These are phyloP conservation scores for Acleris emargana DNA, from an alignment of 2,888 invertebrate genomes.

Conservation along the genomic window DNA sequence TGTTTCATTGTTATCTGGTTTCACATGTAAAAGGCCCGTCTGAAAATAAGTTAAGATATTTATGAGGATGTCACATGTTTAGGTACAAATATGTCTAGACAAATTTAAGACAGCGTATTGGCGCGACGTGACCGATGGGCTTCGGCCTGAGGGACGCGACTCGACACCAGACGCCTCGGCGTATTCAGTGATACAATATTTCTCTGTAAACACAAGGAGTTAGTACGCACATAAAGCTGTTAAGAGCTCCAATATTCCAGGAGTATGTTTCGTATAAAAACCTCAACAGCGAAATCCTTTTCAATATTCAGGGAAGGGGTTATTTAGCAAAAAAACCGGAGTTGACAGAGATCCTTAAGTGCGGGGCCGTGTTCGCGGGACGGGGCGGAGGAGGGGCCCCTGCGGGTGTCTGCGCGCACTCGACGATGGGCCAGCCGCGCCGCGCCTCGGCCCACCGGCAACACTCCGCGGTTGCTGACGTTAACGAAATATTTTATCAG, in stretches of 20 bases:
- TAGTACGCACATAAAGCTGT: background rate
- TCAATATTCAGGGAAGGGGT: slow-evolving; percentile 9
- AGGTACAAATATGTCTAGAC: slow-evolving; percentile 3
- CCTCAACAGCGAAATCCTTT: slow-evolving; percentile 14
- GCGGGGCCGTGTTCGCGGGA: slow-evolving; percentile 10
- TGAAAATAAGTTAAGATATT: no score
- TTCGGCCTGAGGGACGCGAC: no score
- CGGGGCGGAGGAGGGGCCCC: background rate
- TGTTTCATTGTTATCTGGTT: no score
- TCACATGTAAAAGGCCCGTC: no score
- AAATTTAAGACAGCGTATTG: no score
- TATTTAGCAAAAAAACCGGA: slow-evolving; percentile 9
- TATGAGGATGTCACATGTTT: background rate
- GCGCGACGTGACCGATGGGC: no score
- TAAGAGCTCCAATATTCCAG: slow-evolving; percentile 1
- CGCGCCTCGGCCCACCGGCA: no score
- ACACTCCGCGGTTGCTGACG: no score
- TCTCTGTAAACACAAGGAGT: background rate
- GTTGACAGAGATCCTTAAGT: slow-evolving; percentile 13
- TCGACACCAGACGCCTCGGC: no score
- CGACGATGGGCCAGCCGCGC: no score
- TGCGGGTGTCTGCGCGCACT: background rate
- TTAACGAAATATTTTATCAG: no score
- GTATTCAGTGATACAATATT: no score
- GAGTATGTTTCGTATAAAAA: background rate